Base-by-base conservation (phyloP, 1,140 invertebrate genomes). In the Spodoptera litura region DNA sequence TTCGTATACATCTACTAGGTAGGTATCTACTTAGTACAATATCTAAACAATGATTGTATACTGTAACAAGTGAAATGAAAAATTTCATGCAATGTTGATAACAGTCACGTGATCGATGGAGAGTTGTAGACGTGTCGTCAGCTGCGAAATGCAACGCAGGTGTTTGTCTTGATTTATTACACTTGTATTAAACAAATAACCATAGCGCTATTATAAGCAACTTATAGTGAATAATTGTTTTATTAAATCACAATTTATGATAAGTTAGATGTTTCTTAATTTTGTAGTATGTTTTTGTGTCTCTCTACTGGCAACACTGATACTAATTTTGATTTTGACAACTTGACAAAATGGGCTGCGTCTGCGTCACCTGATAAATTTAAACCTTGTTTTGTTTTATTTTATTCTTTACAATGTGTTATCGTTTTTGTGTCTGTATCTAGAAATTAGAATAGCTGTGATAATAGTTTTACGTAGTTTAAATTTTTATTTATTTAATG, bases 331-430 rank as follows among this genome's bases (percentile, higher is more conserved):
- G 51, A 52, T 27, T 27, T 61, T 35, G 51, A 52, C 9, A 70
- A 38, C 51, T 68, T 70, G 49, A 53, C 66, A 25, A 12, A 31
- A 27, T n/a, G 13, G 8, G 11, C 56, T 73, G 53, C 56, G 70
- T 73, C 70, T 58, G 70, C 70, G 70, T 73, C 66, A 70, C 66
- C 66, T 52, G 49, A 35, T n/a, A n/a, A n/a, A n/a, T n/a, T 31
- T 58, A 6, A 59, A 20, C n/a, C 55, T 6, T 59, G n/a, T 76
- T 66, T 62, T 76, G 13, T 66, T 64, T 56, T 58, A n/a, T 72
- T 72, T 56, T 73, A 3, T 3, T 25, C 52, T 53, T 68, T 70
- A 10, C 27, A 61, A 76, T 53, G 25, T 66, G 27, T 44, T 66
- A 56, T 25, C 9, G 62, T 25, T 20, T 52, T 11, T 9, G 52